Percentiles rank a stretch among this genome's conserved stretches.
These are phyloP conservation scores for Drosophila lini DNA, from an alignment of 1,140 invertebrate species.

Conservation along the genomic window DNA sequence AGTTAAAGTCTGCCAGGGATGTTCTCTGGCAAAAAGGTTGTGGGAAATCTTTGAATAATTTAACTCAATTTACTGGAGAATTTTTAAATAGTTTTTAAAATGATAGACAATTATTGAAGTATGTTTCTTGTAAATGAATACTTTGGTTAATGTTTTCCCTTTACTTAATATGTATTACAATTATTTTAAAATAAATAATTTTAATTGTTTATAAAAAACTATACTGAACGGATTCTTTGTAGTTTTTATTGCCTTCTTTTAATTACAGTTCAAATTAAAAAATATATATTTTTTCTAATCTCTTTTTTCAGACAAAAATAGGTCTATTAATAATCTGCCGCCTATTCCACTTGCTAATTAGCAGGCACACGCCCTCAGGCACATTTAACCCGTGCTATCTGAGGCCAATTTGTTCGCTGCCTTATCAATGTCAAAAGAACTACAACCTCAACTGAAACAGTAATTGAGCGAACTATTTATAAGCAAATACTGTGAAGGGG, in stretches of 20 bases:
- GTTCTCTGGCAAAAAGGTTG: background rate
- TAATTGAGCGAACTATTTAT: slow-evolving; percentile 44
- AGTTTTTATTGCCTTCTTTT: too few relatives aligned
- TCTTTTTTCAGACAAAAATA: background rate
- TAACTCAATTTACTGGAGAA: background rate
- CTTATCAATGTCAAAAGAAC: slow-evolving; percentile 35
- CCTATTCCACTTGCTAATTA: slow-evolving; percentile 1
- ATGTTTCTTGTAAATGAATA: background rate
- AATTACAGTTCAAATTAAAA: background rate
- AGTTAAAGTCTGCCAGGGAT: background rate
- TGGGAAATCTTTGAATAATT: slow-evolving; percentile 1
- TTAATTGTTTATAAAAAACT: background rate
- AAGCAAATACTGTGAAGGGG: slow-evolving; percentile 23
- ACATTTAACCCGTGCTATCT: slow-evolving; percentile 32
- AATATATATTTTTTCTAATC: background rate
- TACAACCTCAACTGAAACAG: slow-evolving; percentile 10
- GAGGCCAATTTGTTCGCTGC: slow-evolving; percentile 22
- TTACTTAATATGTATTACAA: background rate
- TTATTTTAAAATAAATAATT: background rate
- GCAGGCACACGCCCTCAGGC: background rate
- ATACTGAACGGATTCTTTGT: background rate
- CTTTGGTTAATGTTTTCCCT: background rate
- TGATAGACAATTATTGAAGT: background rate
- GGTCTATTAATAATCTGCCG: background rate
- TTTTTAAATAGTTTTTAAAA: background rate